A percentile compares a stretch with the other conserved stretches of the same genome.
Evolutionary conservation across 2,797 vertebrate species (phyloP).

Genomic region (Sebastes steindachneri): DNA sequence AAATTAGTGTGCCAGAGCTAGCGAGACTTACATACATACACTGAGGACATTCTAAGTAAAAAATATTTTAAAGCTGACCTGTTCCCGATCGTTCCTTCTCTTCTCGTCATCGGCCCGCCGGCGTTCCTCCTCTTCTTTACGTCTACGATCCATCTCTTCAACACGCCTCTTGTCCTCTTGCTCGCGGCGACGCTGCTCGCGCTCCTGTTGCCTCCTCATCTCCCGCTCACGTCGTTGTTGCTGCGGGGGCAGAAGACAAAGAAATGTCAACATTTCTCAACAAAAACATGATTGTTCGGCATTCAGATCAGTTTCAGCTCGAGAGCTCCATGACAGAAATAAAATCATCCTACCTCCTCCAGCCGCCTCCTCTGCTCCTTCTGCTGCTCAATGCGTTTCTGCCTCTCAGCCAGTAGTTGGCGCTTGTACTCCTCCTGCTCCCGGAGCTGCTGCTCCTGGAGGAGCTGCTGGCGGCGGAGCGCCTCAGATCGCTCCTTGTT

Average conservation of each 20-base stretch:
- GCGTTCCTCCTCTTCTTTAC: conserved; percentile 96
- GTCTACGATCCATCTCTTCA: conserved; percentile 93
- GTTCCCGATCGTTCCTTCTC: conserved; percentile 93
- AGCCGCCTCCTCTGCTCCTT: conserved; percentile 90
- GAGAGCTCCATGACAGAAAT: background rate
- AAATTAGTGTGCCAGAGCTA: background rate
- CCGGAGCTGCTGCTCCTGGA: conserved; percentile 88
- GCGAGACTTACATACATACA: background rate
- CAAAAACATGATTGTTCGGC: accelerated
- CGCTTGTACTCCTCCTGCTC: conserved; percentile 93
- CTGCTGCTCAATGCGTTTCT: conserved; percentile 93
- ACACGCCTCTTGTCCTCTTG: conserved; percentile 95
- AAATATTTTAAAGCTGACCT: conserved; percentile 77
- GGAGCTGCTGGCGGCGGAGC: conserved; percentile 87
- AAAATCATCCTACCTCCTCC: conserved; percentile 83
- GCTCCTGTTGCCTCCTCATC: conserved; percentile 94
- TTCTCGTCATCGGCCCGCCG: conserved; percentile 95
- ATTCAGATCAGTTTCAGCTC: background rate
- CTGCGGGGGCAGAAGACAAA: conserved; percentile 65
- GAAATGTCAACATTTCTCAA: background rate
- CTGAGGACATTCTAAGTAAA: background rate
- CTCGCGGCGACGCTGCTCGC: conserved; percentile 93
- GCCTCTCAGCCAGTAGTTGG: conserved; percentile 90
- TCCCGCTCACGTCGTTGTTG: conserved; percentile 96
- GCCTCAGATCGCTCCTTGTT: conserved; percentile 92